Percentiles rank a stretch among this genome's conserved stretches.
Evolutionary conservation across 2,888 invertebrate species (phyloP).

Genomic region (Ichneumoninae sp.): DNA sequence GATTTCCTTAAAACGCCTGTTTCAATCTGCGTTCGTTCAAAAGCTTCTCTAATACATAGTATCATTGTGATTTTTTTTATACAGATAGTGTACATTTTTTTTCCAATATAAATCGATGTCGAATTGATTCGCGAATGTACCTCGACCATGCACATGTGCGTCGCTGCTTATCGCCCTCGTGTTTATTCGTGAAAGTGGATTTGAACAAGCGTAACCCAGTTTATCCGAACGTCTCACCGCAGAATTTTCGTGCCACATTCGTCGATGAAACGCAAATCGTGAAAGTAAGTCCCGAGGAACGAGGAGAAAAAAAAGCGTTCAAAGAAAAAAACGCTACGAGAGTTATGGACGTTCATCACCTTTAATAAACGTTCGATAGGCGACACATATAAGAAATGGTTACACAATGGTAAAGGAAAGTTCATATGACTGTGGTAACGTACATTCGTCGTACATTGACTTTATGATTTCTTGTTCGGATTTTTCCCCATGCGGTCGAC

Average conservation of each 20-base stretch:
- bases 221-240: neutral
- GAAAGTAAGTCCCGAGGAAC: slow-evolving; percentile 9
- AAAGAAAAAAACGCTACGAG: slow-evolving; percentile 42
- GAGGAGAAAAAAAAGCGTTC: slow-evolving; percentile 8
- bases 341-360: slow-evolving; percentile 40
- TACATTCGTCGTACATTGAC: slow-evolving; percentile 63
- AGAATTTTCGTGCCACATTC: neutral
- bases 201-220: neutral
- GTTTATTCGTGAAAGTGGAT: neutral
- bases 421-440: slow-evolving; percentile 65
- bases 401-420: slow-evolving; percentile 65
- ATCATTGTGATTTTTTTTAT: slow-evolving; percentile 18
- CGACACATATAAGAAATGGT: slow-evolving; percentile 65
- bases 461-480: slow-evolving; percentile 27
- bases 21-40: slow-evolving; percentile 4
- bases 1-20: neutral
- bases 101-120: slow-evolving; percentile 9
- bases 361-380: slow-evolving; percentile 59
- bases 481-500: slow-evolving; percentile 48
- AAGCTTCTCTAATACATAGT: slow-evolving; percentile 5
- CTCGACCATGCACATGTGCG: neutral
- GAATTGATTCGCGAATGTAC: slow-evolving; percentile 7
- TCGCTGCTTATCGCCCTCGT: neutral
- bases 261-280: slow-evolving; percentile 4
- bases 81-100: slow-evolving; percentile 15